phyloP scores from a whole-genome alignment of 2,113 vertebrate species.

The Ursus arctos region DNA sequence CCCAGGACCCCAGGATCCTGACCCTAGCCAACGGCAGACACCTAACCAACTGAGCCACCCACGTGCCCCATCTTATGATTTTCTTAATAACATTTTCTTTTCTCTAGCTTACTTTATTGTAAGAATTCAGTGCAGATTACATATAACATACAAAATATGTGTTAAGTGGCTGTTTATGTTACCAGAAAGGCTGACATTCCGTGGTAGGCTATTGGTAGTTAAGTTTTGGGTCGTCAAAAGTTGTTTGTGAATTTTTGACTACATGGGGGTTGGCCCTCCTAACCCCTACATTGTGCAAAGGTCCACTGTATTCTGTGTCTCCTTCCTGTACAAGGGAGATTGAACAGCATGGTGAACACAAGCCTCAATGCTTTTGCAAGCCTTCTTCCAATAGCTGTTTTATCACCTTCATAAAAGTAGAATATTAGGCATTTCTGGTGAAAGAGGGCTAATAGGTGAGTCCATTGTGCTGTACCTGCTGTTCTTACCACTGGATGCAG shows the following conservation, averaged over 20 bases:
- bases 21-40: no score
- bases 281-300: not conserved
- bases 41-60: no score
- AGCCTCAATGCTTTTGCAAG: not conserved
- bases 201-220: not conserved
- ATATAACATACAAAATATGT: not conserved
- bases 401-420: not conserved
- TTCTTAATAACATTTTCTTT: not conserved
- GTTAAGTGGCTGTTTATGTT: not conserved
- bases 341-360: not conserved
- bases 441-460: not conserved
- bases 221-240: not conserved
- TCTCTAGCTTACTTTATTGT: not conserved
- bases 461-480: not conserved
- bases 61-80: not conserved
- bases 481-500: not conserved
- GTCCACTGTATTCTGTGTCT: not conserved
- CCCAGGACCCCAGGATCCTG: no score
- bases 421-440: not conserved
- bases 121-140: not conserved
- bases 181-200: not conserved
- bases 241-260: not conserved
- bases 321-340: not conserved
- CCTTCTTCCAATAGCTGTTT: not conserved
- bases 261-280: not conserved